Conservation (phyloP, 1,140 invertebrate species). For the Aradophagus sp. region DNA sequence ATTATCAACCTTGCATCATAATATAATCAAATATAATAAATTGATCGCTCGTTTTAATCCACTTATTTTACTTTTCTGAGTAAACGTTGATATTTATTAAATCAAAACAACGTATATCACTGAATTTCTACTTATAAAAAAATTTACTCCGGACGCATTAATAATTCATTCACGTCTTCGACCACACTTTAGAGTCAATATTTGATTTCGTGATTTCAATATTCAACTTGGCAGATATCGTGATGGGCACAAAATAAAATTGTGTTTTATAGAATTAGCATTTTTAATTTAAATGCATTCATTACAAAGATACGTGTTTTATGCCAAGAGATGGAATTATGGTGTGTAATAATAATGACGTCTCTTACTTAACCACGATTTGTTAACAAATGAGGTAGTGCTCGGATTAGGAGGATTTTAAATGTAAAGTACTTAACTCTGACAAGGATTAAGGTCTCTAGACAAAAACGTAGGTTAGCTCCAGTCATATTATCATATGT, state of each 20-base stretch:
- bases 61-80: conserved; percentile 22
- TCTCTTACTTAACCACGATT: conserved; percentile 32
- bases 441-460: conserved; percentile 34
- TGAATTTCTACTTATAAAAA: no score
- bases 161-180: no score
- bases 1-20: conserved; percentile 22
- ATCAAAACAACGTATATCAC: conserved; percentile 5
- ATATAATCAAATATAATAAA: conserved; percentile 17
- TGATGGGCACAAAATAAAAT: neutral
- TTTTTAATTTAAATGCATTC: conserved; percentile 1
- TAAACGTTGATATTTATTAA: conserved; percentile 8
- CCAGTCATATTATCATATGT: conserved; percentile 33
- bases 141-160: no score
- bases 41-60: conserved; percentile 21
- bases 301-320: neutral
- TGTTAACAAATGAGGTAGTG: conserved; percentile 36
- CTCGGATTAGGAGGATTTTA: conserved; percentile 33
- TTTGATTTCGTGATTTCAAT: neutral
- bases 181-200: conserved; percentile 2
- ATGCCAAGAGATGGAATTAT: conserved; percentile 12
- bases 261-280: no score
- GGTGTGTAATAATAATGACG: conserved; percentile 33
- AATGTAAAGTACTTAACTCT: conserved; percentile 41
- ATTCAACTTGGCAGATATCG: no score
- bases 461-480: conserved; percentile 29